phyloP scores from a whole-genome alignment of 2,797 vertebrate genomes.

The Coranthus polyacanthus region DNA sequence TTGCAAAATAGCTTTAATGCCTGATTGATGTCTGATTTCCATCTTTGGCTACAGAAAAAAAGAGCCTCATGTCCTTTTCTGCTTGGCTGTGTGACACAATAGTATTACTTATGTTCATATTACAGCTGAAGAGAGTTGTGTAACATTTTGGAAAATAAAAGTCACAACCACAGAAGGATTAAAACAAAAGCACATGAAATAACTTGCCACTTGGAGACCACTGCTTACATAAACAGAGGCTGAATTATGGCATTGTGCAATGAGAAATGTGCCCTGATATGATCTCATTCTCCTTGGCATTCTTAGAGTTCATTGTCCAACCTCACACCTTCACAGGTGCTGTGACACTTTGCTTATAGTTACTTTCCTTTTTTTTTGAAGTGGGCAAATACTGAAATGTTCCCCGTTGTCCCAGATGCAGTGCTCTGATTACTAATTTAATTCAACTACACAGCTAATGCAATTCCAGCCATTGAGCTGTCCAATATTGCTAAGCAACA shows the following conservation, averaged over 20 bases:
- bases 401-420: conserved; percentile 14
- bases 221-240: conserved; percentile 33
- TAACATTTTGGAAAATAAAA: conserved; percentile 34
- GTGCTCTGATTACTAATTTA: conserved; percentile 33
- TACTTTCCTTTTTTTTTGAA: conserved; percentile 1
- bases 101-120: conserved; percentile 39
- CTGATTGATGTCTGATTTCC: neutral
- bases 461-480: conserved; percentile 23
- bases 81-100: conserved; percentile 8
- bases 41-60: conserved; percentile 19
- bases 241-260: conserved; percentile 18
- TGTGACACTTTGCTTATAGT: neutral
- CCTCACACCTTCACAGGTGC: conserved; percentile 18
- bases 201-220: conserved; percentile 27
- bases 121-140: conserved; percentile 21
- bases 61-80: conserved; percentile 3
- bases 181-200: conserved; percentile 29
- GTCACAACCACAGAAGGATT: conserved; percentile 40
- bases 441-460: conserved; percentile 34
- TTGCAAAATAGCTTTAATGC: conserved; percentile 5
- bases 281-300: conserved; percentile 13
- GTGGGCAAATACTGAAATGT: conserved; percentile 1
- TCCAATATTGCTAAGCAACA: conserved; percentile 9
- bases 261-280: conserved; percentile 20
- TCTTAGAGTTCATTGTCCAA: conserved; percentile 28